phyloP scores from a whole-genome alignment of 2,888 invertebrate species.

The Lampropteryx suffumata region DNA sequence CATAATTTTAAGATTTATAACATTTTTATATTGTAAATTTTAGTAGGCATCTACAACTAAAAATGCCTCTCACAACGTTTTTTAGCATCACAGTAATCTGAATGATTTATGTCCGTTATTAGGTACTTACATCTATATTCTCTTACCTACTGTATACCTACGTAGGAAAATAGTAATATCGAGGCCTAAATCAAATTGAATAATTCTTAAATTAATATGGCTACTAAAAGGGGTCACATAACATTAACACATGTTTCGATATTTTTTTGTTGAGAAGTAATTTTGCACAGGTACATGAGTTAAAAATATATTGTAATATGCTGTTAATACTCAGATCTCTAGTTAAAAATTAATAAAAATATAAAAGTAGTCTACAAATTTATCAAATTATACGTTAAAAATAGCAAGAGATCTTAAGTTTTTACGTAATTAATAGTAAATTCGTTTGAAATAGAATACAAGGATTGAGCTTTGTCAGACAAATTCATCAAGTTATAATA shows the following conservation, averaged over 20 bases:
- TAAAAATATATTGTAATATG: no score
- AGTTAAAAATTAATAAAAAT: neutral
- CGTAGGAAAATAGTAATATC: neutral
- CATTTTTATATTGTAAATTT: constrained; percentile 14
- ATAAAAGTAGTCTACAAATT: neutral
- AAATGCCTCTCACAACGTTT: no score
- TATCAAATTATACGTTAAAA: neutral
- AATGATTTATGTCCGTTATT: constrained; percentile 21
- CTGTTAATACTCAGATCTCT: neutral
- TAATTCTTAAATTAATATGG: no score
- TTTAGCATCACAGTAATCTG: constrained; percentile 81
- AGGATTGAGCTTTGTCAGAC: constrained; percentile 11
- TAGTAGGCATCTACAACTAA: no score
- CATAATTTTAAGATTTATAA: constrained; percentile 14
- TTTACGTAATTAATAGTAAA: constrained; percentile 19
- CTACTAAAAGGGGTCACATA: no score
- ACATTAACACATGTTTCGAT: no score
- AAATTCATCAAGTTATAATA: constrained; percentile 4
- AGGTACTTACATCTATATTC: no score
- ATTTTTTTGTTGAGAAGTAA: no score
- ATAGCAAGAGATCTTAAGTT: neutral
- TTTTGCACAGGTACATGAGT: no score
- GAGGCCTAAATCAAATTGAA: no score
- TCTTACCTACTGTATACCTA: no score
- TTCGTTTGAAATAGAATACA: constrained; percentile 24